phyloP scores from a whole-genome alignment of 2,888 invertebrate genomes.

The Heteromurus nitidus region DNA sequence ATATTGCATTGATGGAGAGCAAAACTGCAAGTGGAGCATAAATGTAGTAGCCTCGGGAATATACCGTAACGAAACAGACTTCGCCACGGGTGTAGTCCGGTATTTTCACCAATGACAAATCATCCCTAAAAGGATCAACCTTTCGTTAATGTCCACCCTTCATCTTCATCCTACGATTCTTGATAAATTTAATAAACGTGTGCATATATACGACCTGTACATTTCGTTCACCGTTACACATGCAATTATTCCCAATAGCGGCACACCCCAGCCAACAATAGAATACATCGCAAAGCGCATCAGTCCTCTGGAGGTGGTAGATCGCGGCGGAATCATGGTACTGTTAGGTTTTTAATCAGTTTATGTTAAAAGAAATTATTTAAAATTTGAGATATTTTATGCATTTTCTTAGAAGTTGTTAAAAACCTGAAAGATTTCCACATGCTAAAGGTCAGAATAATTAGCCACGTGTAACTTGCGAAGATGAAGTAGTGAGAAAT shows the following conservation, averaged over 20 bases:
- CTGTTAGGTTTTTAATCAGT: no score
- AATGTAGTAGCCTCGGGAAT: conserved; percentile 25
- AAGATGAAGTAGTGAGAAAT: conserved; percentile 63
- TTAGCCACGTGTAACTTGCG: conserved; percentile 64
- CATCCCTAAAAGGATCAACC: conserved; percentile 18
- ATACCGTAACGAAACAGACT: background rate
- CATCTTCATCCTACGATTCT: background rate
- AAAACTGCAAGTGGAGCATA: conserved; percentile 12
- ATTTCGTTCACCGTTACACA: conserved; percentile 11
- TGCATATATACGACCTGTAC: background rate
- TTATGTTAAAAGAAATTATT: no score
- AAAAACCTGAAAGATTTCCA: conserved; percentile 67
- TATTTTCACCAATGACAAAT: background rate
- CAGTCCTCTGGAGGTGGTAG: no score
- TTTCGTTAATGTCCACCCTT: background rate
- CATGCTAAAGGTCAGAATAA: conserved; percentile 62
- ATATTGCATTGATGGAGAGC: background rate
- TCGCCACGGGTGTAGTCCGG: conserved; percentile 4
- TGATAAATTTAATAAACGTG: background rate
- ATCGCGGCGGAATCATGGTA: no score
- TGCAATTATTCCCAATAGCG: background rate
- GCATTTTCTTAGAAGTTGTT: no score
- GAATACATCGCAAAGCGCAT: background rate
- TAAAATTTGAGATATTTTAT: no score
- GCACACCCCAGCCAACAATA: background rate